Conservation (phyloP, 2,113 vertebrate genomes). For the Grammomys dolichurus region DNA sequence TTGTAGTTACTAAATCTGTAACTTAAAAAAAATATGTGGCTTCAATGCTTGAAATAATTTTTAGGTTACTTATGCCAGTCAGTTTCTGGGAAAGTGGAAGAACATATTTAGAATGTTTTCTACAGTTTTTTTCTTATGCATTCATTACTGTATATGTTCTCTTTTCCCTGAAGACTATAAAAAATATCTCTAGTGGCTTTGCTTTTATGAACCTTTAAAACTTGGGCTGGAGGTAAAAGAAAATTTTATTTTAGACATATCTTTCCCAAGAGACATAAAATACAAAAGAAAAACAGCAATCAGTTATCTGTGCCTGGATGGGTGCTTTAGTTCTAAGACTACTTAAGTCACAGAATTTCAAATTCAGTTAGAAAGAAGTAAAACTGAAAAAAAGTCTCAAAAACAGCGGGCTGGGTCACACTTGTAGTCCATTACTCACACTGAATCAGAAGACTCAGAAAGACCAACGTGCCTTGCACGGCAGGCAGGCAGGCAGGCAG, state of each 20-base stretch:
- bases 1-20: conserved; percentile 1
- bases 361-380: conserved; percentile 45
- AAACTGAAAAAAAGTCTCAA: conserved; percentile 21
- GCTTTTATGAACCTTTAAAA: neutral
- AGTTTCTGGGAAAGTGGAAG: neutral
- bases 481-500: too few species aligned
- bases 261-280: neutral
- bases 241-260: neutral
- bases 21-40: conserved; percentile 15
- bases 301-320: neutral
- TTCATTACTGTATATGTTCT: neutral
- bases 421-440: neutral
- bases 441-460: neutral
- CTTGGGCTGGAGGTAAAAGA: neutral
- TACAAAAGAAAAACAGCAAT: neutral
- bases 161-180: neutral
- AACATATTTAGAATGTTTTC: neutral
- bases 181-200: neutral
- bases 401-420: neutral
- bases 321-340: conserved; percentile 27
- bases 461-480: neutral
- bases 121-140: neutral
- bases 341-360: conserved; percentile 10
- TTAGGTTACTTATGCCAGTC: conserved; percentile 28
- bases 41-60: neutral